Base-by-base conservation (phyloP, 2,888 invertebrate genomes). In the Campoplex capitator region DNA sequence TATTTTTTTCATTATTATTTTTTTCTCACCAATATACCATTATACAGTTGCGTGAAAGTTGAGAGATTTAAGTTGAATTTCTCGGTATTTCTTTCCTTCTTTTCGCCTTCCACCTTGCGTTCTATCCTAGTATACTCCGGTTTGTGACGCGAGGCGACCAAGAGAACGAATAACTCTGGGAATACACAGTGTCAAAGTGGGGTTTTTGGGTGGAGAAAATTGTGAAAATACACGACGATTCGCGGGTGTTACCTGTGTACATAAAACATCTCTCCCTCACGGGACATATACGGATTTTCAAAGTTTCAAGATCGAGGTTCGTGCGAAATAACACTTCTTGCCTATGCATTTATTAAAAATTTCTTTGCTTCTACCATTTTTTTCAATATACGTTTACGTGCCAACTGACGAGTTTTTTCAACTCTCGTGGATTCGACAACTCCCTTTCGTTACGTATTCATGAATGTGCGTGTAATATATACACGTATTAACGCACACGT, bases 171-270 rank as follows among this genome's bases (percentile, higher is more conserved):
- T 9, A 83, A 18, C 68, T 70, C 68, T 42, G 18, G 28, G 75
- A 76, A 76, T 70, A 28, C 48, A 42, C 35, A 70, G 82, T 83
- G 82, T 83, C 82, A 82, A 76, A 65, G 67, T 68, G 65, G 51
- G 73, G 28, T 32, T 71, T 78, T 62, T 51, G 58, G 35, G 58
- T 48, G 78, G 42, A 70, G 70, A 75, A 42, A 80, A 82, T 67
- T 70, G 81, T 81, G 82, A 68, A 75, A 82, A 75, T 82, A 62
- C 65, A 45, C 54, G 54, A 70, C 11, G 78, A 70, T 71, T 58
- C 45, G 38, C 68, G 79, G 56, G 70, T 79, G 70, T 79, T 79
- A 54, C 54, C 78, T 28, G 78, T 68, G 68, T 23, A 35, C 32
- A 35, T n/a, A 78, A 18, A 77, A 51, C 62, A 18, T 68, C 54